Conservation (phyloP, 2,797 vertebrate species). For the Labeo calbasu region DNA sequence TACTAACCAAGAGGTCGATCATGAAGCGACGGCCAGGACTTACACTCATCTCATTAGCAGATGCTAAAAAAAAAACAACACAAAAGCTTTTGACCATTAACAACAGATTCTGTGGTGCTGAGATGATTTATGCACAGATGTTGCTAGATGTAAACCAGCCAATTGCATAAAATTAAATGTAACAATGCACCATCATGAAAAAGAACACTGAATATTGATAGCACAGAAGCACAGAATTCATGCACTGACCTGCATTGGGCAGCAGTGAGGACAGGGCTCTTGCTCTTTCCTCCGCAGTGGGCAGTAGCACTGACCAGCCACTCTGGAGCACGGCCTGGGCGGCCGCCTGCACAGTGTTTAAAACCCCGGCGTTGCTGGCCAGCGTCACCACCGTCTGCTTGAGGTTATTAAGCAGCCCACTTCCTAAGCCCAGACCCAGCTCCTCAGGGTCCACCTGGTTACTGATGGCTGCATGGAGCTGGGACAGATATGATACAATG, state of each 20-base stretch:
- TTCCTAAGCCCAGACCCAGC: conserved; percentile 91
- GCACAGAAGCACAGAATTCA: background rate
- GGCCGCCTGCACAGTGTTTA: conserved; percentile 91
- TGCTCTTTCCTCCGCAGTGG: conserved; percentile 95
- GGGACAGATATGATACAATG: conserved; percentile 17
- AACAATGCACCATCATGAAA: background rate
- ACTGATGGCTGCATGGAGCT: conserved; percentile 97
- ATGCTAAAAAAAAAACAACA: conserved; percentile 75
- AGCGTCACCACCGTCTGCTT: conserved; percentile 95
- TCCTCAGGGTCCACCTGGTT: conserved; percentile 96
- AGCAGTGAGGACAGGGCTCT: conserved; percentile 92
- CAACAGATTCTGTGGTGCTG: background rate
- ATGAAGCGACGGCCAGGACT: conserved; percentile 98
- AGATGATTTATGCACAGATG: background rate
- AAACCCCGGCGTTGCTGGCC: conserved; percentile 94
- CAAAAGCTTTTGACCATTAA: conserved; percentile 17
- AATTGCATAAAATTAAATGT: background rate
- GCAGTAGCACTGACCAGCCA: conserved; percentile 95
- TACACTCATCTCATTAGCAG: conserved; percentile 92
- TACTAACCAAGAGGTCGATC: conserved; percentile 98
- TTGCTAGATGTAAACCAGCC: background rate
- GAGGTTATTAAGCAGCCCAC: conserved; percentile 90
- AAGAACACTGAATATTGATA: background rate
- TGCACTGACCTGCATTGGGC: conserved; percentile 87
- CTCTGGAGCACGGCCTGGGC: conserved; percentile 97